Evolutionary conservation across 2,797 vertebrate genomes (phyloP).

Genomic region (Holocentrus rufus): DNA sequence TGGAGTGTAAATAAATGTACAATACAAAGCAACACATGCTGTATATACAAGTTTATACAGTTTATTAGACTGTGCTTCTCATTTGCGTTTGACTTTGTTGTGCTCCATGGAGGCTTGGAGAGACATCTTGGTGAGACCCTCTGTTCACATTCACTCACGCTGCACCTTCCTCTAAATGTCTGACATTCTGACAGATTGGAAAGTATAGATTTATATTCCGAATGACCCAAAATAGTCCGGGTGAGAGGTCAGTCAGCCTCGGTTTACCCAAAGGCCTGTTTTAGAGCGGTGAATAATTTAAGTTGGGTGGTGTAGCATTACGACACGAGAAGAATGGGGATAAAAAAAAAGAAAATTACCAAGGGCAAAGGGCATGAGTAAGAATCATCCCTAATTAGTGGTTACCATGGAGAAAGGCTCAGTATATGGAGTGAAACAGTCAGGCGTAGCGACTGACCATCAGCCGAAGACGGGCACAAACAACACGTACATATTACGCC

Average conservation of each 20-base stretch:
- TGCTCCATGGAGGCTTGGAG: constrained; percentile 10
- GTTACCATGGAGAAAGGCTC: constrained; percentile 66
- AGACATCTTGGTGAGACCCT: neutral
- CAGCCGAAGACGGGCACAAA: constrained; percentile 45
- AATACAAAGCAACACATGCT: too few relatives aligned
- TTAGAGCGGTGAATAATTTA: constrained; percentile 79
- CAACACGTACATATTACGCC: constrained; percentile 16
- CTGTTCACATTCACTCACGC: constrained; percentile 22
- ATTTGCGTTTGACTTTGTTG: too few relatives aligned
- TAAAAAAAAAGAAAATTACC: constrained; percentile 71
- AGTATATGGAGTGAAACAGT: constrained; percentile 49
- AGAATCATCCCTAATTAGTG: constrained; percentile 78
- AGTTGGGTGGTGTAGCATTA: constrained; percentile 70
- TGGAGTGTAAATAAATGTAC: too few relatives aligned
- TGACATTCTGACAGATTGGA: constrained; percentile 63
- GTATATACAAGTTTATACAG: too few relatives aligned
- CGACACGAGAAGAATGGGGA: constrained; percentile 58
- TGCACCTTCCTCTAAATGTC: constrained; percentile 30
- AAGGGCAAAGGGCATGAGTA: constrained; percentile 75
- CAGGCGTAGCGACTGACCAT: constrained; percentile 43
- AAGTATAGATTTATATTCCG: constrained; percentile 67
- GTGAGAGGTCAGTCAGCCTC: constrained; percentile 73
- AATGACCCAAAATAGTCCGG: constrained; percentile 33
- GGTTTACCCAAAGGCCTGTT: constrained; percentile 69
- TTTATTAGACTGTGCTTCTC: too few relatives aligned